Percentiles rank a stretch among this genome's conserved stretches.
Evolutionary conservation across 2,797 vertebrate genomes (phyloP).

Genomic region (Trichosurus vulpecula): DNA sequence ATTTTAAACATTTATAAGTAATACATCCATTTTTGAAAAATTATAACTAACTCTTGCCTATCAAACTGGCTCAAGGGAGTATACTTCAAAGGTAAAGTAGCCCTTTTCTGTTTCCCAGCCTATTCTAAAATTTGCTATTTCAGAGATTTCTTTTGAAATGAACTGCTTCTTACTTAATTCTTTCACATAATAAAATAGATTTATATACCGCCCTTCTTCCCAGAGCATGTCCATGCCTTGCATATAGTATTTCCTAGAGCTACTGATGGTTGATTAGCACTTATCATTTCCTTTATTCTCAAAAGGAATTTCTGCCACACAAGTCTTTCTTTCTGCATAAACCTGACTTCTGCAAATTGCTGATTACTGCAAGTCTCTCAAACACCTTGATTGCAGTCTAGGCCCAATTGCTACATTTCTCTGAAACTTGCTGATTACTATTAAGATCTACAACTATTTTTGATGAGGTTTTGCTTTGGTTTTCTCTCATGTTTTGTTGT

Average conservation of each 20-base stretch:
- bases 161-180: neutral
- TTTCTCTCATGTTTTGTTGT: neutral
- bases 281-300: neutral
- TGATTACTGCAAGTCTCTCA: neutral
- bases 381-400: neutral
- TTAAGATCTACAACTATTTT: neutral
- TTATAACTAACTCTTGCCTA: neutral
- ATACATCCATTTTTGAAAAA: neutral
- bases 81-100: neutral
- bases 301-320: neutral
- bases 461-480: neutral
- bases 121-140: neutral
- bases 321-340: neutral
- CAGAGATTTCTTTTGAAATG: neutral
- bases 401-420: neutral
- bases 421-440: neutral
- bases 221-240: neutral
- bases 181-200: neutral
- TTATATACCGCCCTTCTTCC: neutral
- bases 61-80: neutral
- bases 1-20: neutral
- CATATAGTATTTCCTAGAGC: neutral
- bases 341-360: neutral
- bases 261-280: neutral
- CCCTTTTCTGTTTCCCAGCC: neutral